Conservation (phyloP, 2,888 invertebrate species). For the Mesorhabditis spiculigera region DNA sequence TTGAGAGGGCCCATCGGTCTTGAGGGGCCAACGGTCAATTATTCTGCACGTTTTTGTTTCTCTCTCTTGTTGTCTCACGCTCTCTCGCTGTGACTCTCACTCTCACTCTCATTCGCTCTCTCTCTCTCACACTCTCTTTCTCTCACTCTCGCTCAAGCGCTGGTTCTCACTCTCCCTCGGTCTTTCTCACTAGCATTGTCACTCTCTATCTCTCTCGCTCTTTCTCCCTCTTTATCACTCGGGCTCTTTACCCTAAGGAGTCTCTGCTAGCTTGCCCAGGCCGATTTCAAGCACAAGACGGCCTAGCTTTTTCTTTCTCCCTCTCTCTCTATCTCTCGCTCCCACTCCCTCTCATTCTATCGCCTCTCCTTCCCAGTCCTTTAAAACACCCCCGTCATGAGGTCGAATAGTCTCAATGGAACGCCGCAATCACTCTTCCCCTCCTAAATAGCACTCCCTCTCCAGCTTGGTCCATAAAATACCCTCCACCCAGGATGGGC, state of each 20-base stretch:
- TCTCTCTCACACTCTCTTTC: no score
- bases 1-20: no score
- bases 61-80: no score
- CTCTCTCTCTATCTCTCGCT: background rate
- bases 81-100: no score
- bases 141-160: no score
- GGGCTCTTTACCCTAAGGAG: background rate
- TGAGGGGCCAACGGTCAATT: no score
- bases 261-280: constrained; percentile 10
- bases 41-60: no score
- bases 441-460: constrained; percentile 18
- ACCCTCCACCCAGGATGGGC: constrained; percentile 11
- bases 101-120: no score
- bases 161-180: no score
- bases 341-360: background rate
- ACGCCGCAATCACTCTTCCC: constrained; percentile 15
- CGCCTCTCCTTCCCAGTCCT: background rate
- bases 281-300: constrained; percentile 9
- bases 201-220: background rate
- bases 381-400: no score
- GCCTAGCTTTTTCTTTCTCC: background rate
- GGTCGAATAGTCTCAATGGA: background rate
- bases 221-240: background rate
- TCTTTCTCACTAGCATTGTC: background rate
- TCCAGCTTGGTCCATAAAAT: constrained; percentile 7